These are phyloP conservation scores for Syncerus caffer DNA, from an alignment of 2,797 vertebrate species.

Conservation along the genomic window DNA sequence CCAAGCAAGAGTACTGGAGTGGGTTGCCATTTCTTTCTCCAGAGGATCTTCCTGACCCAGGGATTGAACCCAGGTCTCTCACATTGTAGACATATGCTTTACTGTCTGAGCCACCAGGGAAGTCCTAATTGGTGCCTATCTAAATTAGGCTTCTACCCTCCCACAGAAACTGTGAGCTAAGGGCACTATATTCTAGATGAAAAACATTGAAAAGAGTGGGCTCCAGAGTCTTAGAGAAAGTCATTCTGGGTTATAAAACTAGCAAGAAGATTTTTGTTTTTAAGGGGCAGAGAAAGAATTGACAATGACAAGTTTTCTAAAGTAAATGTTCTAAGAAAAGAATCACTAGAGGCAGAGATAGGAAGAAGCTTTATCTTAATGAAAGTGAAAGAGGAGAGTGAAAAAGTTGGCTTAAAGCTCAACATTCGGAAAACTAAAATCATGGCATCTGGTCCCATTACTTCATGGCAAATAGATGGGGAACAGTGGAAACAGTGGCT, in stretches of 20 bases:
- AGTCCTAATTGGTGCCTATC: background rate
- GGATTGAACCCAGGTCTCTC: background rate
- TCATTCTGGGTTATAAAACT: background rate
- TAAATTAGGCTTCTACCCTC: background rate
- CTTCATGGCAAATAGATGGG: background rate
- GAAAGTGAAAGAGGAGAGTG: background rate
- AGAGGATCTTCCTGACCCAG: background rate
- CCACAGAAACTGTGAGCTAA: background rate
- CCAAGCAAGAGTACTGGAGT: background rate
- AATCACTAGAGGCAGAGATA: background rate
- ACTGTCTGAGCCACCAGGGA: background rate
- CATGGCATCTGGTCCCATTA: background rate
- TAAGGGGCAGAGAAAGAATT: background rate
- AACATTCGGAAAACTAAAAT: too few relatives aligned
- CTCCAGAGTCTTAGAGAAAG: background rate
- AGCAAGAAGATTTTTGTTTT: background rate
- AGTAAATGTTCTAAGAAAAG: background rate
- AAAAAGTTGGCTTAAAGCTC: too few relatives aligned
- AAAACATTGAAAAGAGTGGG: background rate
- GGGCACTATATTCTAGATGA: background rate
- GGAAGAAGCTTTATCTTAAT: background rate
- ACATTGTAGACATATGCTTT: background rate
- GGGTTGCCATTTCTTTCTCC: background rate
- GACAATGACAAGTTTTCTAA: background rate
- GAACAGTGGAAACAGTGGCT: background rate